A percentile compares a stretch with the other conserved stretches of the same genome.
Conservation (phyloP, 2,797 vertebrate genomes). For the Schizothorax lantsangensis region DNA sequence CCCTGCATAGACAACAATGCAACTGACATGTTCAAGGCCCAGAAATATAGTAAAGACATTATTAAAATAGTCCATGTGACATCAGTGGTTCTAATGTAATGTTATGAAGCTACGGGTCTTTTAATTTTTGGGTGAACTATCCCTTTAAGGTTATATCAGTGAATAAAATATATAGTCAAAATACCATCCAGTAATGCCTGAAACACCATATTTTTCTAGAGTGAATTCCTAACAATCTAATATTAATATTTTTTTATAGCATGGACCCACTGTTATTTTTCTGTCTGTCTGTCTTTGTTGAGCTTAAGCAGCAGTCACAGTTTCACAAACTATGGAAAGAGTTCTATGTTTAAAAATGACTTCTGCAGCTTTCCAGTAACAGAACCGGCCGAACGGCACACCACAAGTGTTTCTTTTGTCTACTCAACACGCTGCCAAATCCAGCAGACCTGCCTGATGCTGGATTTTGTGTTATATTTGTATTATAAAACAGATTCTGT, state of each 20-base stretch:
- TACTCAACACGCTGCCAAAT: constrained; percentile 11
- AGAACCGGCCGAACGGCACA: not conserved
- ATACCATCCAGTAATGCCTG: not conserved
- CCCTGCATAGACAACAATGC: not conserved
- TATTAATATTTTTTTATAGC: not conserved
- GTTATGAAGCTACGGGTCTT: not conserved
- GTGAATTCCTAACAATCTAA: not conserved
- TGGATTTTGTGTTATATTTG: constrained; percentile 3
- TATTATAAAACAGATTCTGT: not conserved
- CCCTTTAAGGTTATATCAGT: not conserved
- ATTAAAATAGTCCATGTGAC: not conserved
- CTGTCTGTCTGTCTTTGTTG: constrained; percentile 5
- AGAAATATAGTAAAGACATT: not conserved
- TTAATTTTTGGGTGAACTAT: not conserved
- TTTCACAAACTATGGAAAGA: constrained; percentile 7
- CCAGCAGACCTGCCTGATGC: not conserved
- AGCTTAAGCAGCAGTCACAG: constrained; percentile 6
- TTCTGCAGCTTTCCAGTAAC: constrained; percentile 12
- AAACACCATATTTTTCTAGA: not conserved
- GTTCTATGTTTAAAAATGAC: constrained; percentile 25
- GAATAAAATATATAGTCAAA: not conserved
- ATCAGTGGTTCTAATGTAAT: not conserved
- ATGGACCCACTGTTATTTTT: not conserved
- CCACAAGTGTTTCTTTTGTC: constrained; percentile 36
- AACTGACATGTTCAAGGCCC: not conserved